A percentile compares a stretch with the other conserved stretches of the same genome.
Conservation (phyloP, 1,140 invertebrate genomes). For the Stenopsyche tienmushanensis region DNA sequence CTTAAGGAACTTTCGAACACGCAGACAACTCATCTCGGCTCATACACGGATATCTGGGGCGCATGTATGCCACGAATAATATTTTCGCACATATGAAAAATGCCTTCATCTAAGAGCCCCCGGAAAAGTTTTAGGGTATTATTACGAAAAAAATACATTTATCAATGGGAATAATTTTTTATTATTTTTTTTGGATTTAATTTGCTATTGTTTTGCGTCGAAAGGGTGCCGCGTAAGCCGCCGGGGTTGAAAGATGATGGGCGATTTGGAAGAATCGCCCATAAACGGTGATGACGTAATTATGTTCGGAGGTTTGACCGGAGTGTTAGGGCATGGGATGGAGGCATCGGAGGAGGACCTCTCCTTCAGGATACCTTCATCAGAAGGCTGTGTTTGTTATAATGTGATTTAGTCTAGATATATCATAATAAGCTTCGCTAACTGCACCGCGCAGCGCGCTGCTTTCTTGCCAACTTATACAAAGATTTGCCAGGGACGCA, state of each 20-base stretch:
- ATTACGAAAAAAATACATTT: not conserved
- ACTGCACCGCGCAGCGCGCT: conserved; percentile 45
- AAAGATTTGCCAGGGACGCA: conserved; percentile 32
- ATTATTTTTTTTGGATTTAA: too few species aligned
- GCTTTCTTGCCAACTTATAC: conserved; percentile 34
- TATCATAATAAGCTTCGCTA: conserved; percentile 58
- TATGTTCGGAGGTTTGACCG: not conserved
- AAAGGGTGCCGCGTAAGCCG: too few species aligned
- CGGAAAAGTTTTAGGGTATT: too few species aligned
- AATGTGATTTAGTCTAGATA: conserved; percentile 54
- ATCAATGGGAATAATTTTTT: not conserved
- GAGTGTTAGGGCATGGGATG: not conserved
- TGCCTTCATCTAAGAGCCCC: too few species aligned
- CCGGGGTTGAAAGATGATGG: too few species aligned
- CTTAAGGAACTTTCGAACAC: conserved; percentile 35
- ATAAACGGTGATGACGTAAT: not conserved
- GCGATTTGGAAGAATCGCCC: not conserved
- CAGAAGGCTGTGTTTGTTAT: conserved; percentile 39
- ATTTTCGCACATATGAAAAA: not conserved
- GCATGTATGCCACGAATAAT: too few species aligned
- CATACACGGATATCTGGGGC: too few species aligned
- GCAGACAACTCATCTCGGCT: conserved; percentile 14
- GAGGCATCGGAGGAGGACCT: not conserved
- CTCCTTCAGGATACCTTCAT: conserved; percentile 15
- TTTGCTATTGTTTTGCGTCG: too few species aligned